phyloP scores from a whole-genome alignment of 2,113 vertebrate species.

The Thunnus thynnus region DNA sequence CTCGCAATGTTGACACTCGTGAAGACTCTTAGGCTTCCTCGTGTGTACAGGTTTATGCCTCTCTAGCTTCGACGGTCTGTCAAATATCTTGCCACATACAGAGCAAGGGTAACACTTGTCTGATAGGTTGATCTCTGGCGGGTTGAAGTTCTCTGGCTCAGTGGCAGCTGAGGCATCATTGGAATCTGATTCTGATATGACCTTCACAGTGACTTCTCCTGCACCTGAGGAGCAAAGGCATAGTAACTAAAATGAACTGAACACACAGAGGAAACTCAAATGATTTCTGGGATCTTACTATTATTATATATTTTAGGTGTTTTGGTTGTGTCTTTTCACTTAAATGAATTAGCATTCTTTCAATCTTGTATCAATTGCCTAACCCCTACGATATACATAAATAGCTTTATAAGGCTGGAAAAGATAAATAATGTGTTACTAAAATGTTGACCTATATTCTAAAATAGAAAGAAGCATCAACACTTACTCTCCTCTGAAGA shows the following conservation, averaged over 20 bases:
- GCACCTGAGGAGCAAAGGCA: slow-evolving; percentile 34
- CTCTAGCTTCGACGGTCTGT: slow-evolving; percentile 71
- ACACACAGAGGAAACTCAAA: background rate
- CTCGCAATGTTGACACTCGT: slow-evolving; percentile 64
- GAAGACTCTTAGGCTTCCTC: slow-evolving; percentile 40
- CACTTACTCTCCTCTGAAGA: slow-evolving; percentile 69
- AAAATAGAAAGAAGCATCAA: background rate
- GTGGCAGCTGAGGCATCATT: slow-evolving; percentile 2
- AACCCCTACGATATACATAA: no score
- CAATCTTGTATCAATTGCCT: background rate
- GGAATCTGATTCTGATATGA: slow-evolving; percentile 53
- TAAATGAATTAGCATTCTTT: background rate
- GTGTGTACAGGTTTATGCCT: slow-evolving; percentile 69
- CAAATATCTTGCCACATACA: slow-evolving; percentile 70
- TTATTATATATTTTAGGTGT: no score
- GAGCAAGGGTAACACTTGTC: slow-evolving; percentile 65
- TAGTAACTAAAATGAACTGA: background rate
- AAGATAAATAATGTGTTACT: no score
- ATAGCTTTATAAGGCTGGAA: no score
- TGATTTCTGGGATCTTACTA: background rate
- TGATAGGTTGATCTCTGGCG: background rate
- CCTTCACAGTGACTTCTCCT: slow-evolving; percentile 10
- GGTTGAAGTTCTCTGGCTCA: slow-evolving; percentile 18
- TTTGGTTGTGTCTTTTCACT: background rate
- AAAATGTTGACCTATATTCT: background rate